Evolutionary conservation across 2,888 invertebrate genomes (phyloP).

Genomic region (Hoplodrina ambigua): DNA sequence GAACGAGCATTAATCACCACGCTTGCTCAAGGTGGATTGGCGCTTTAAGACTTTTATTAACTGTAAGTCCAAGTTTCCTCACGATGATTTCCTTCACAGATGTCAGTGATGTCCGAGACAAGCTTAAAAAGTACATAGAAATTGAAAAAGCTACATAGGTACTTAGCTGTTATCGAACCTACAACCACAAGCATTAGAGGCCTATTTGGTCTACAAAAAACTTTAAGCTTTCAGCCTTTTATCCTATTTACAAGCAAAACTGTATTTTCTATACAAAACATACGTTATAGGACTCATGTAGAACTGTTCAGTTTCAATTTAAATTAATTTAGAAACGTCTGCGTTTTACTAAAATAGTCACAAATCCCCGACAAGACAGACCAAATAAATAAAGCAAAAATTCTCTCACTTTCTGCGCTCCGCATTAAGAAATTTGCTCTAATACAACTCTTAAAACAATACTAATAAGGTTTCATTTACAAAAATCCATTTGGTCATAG

Average conservation of each 20-base stretch:
- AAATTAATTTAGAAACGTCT: slow-evolving; percentile 30
- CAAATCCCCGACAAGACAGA: slow-evolving; percentile 35
- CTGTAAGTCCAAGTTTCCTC: too few relatives aligned
- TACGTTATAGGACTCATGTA: background rate
- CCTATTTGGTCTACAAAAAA: too few relatives aligned
- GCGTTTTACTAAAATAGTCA: slow-evolving; percentile 47
- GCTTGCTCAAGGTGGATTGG: too few relatives aligned
- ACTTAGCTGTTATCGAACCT: too few relatives aligned
- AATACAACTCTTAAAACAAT: accelerated
- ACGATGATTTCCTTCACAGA: too few relatives aligned
- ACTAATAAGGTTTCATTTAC: slow-evolving; percentile 19
- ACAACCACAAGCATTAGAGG: too few relatives aligned
- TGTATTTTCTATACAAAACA: background rate
- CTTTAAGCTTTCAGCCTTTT: too few relatives aligned
- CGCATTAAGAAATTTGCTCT: background rate
- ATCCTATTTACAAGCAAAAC: background rate
- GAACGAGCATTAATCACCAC: too few relatives aligned
- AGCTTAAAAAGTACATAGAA: too few relatives aligned
- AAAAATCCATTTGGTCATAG: background rate
- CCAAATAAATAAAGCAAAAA: slow-evolving; percentile 49
- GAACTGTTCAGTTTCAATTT: slow-evolving; percentile 16
- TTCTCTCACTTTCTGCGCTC: slow-evolving; percentile 2
- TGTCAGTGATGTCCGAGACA: too few relatives aligned
- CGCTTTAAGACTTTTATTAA: too few relatives aligned
- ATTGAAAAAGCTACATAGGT: too few relatives aligned